Evolutionary conservation across 2,113 vertebrate species (phyloP).

Genomic region (Anas platyrhynchos): DNA sequence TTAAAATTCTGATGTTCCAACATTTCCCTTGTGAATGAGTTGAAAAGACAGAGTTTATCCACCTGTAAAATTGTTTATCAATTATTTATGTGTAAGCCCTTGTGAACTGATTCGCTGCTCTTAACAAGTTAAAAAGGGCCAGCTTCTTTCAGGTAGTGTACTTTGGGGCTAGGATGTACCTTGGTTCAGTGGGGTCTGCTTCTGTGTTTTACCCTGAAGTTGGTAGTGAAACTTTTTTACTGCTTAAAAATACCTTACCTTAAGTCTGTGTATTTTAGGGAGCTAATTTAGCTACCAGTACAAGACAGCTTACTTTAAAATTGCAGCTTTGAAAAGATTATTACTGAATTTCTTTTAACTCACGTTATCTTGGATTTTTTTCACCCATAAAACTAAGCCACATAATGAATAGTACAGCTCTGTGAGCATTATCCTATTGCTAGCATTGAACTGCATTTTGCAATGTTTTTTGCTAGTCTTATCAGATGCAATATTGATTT

Average conservation of each 20-base stretch:
- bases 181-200: not conserved
- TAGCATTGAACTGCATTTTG: not conserved
- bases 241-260: not conserved
- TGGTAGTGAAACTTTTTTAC: constrained; percentile 16
- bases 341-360: not conserved
- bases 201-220: not conserved
- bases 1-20: not conserved
- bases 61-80: constrained; percentile 40
- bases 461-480: constrained; percentile 15
- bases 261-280: not conserved
- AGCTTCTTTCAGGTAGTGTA: constrained; percentile 34
- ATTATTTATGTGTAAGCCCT: constrained; percentile 7
- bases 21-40: not conserved
- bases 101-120: not conserved
- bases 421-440: not conserved
- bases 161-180: not conserved
- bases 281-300: not conserved
- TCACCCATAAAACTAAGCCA: not conserved
- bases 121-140: constrained; percentile 49
- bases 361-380: not conserved
- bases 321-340: not conserved
- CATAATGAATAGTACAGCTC: not conserved
- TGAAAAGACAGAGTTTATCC: constrained; percentile 28
- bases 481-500: constrained; percentile 8
- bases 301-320: not conserved